A percentile compares a stretch with the other conserved stretches of the same genome.
These are phyloP conservation scores for Trissolcus basalis DNA, from an alignment of 1,140 invertebrate species.

Conservation along the genomic window DNA sequence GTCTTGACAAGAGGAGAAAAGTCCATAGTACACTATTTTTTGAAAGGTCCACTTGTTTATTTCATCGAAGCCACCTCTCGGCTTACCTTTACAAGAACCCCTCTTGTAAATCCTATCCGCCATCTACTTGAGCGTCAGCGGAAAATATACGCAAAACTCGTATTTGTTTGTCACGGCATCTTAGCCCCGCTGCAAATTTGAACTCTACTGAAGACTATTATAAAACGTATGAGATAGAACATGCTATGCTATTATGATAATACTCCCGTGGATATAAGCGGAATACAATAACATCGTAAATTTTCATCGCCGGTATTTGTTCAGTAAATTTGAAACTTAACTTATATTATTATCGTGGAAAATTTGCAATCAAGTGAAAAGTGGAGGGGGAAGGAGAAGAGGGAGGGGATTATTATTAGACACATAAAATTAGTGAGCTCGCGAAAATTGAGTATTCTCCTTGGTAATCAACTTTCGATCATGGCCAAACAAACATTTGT, in stretches of 20 bases:
- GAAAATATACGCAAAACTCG: slow-evolving; percentile 46
- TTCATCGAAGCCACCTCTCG: slow-evolving; percentile 46
- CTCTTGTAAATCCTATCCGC: slow-evolving; percentile 38
- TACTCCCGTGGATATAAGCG: background rate
- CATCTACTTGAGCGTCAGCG: slow-evolving; percentile 30
- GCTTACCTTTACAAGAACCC: slow-evolving; percentile 40
- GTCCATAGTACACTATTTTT: slow-evolving; percentile 36
- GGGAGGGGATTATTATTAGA: background rate
- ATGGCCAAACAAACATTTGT: slow-evolving; percentile 34
- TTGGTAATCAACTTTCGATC: slow-evolving; percentile 32
- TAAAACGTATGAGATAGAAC: background rate
- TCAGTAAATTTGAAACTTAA: no score
- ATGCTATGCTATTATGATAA: slow-evolving; percentile 34
- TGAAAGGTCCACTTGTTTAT: slow-evolving; percentile 57
- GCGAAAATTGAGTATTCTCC: background rate
- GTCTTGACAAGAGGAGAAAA: slow-evolving; percentile 33
- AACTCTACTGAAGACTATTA: slow-evolving; percentile 10
- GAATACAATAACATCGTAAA: background rate
- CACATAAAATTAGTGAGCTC: background rate
- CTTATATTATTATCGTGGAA: no score
- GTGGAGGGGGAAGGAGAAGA: no score
- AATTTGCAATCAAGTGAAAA: slow-evolving; percentile 1
- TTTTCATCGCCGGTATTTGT: no score
- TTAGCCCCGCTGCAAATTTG: slow-evolving; percentile 11
- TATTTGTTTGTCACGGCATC: slow-evolving; percentile 29